phyloP scores from a whole-genome alignment of 2,113 vertebrate genomes.

The Centrocercus urophasianus region DNA sequence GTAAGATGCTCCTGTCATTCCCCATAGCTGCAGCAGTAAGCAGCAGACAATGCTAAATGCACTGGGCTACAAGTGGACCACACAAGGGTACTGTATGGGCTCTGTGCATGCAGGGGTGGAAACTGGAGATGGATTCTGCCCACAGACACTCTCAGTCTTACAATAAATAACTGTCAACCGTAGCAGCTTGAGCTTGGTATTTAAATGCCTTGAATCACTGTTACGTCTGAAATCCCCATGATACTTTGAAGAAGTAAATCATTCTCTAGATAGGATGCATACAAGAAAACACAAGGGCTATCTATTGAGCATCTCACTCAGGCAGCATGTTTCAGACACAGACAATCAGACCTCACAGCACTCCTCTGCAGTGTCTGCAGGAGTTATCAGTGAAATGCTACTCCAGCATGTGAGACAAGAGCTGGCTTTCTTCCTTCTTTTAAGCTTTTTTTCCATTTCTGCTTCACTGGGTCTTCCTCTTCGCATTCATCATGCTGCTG shows the following conservation, averaged over 20 bases:
- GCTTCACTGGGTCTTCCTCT: background rate
- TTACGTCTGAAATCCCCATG: background rate
- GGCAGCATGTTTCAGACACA: background rate
- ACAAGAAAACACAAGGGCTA: constrained; percentile 23
- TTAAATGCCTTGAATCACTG: fast-evolving
- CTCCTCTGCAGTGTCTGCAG: background rate
- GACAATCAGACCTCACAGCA: background rate
- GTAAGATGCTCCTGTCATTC: background rate
- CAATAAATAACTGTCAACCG: background rate
- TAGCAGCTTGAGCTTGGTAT: background rate
- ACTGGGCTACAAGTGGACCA: background rate
- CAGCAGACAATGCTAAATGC: background rate
- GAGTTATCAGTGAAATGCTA: background rate
- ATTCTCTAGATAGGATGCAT: background rate
- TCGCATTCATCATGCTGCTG: background rate
- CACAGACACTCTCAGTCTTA: background rate
- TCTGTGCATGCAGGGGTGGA: background rate
- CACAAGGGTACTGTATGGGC: background rate
- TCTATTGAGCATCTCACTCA: constrained; percentile 26
- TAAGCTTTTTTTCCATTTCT: background rate
- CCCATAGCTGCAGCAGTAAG: background rate
- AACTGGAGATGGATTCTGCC: background rate
- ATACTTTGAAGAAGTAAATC: constrained; percentile 15
- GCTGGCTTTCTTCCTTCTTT: background rate
- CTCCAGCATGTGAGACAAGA: background rate